Base-by-base conservation (phyloP, 2,113 vertebrate genomes). In the Indicator indicator region DNA sequence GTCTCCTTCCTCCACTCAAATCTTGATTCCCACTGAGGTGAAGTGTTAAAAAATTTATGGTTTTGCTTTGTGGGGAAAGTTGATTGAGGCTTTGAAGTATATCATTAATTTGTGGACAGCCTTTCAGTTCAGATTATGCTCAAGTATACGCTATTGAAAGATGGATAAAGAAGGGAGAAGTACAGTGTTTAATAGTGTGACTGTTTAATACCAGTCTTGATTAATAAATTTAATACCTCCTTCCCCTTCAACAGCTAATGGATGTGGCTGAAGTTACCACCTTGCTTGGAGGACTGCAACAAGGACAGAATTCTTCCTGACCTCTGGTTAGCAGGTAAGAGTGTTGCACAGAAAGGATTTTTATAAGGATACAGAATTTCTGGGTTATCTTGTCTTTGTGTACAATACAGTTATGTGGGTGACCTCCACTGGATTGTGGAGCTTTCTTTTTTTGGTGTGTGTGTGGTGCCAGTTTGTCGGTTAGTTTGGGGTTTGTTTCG, bases 31-130 rank as follows among this genome's bases (percentile, higher is more conserved):
- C 67, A 72, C 83, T 78, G 88, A 78, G 88, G n/a, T 17, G 27
- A 10, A 11, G 58, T 50, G 38, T 75, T 95, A 81, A 94, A 94
- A 94, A 94, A 68, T 86, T 48, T 69, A 50, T 74, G 59, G 0
- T 65, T 93, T 84, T 90, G 44, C 80, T 92, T 84, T 91, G 63
- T 83, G 85, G 87, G 56, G 52, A 84, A 94, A 79, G 77, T 21
- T 78, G 86, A 88, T 63, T 65, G 79, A 88, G 17, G 59, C 80
- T 96, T 96, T 93, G 85, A 95, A 94, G 80, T 76, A 13, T 20
- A 24, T 82, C 67, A 82, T 70, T 90, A 81, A 72, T 15, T 3
- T 56, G 55, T 59, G 83, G 89, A 78, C 65, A 90, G 40, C 40
- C 67, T 73, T 93, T 84, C 55, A 20, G 44, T n/a, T 56, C 16